A percentile compares a stretch with the other conserved stretches of the same genome.
These are phyloP conservation scores for Agapostemon virescens DNA, from an alignment of 2,888 invertebrate species.

Conservation along the genomic window DNA sequence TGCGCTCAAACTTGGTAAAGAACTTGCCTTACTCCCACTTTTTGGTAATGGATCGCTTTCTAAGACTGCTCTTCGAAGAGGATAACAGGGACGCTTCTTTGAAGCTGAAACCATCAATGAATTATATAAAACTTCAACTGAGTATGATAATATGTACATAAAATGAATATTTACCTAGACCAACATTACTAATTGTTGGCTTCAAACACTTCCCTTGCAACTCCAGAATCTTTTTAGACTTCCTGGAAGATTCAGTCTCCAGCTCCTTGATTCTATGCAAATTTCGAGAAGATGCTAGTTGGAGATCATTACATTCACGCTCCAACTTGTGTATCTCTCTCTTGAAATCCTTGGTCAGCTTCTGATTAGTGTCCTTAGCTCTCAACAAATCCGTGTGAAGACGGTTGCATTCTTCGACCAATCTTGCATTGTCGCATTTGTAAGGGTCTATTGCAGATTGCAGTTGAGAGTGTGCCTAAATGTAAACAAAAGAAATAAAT, in stretches of 20 bases:
- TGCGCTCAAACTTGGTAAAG: conserved; percentile 70
- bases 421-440: conserved; percentile 89
- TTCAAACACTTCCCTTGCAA: conserved; percentile 80
- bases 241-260: conserved; percentile 84
- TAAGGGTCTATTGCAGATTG: conserved; percentile 89
- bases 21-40: conserved; percentile 52
- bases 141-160: neutral
- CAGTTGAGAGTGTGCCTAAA: conserved; percentile 86
- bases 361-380: conserved; percentile 85
- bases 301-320: conserved; percentile 83
- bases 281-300: conserved; percentile 83
- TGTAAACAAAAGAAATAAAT: neutral
- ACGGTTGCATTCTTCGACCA: conserved; percentile 88
- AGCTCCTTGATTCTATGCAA: conserved; percentile 83
- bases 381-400: conserved; percentile 86
- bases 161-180: conserved; percentile 65
- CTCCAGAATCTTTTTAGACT: conserved; percentile 81
- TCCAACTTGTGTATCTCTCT: conserved; percentile 82
- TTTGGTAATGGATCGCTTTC: conserved; percentile 74
- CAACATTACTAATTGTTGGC: conserved; percentile 76
- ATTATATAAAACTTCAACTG: neutral
- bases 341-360: conserved; percentile 82
- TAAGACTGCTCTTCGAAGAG: conserved; percentile 73
- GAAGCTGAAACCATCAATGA: conserved; percentile 59
- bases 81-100: conserved; percentile 75